Evolutionary conservation across 2,888 invertebrate genomes (phyloP).

Genomic region (Morpho helenor): DNA sequence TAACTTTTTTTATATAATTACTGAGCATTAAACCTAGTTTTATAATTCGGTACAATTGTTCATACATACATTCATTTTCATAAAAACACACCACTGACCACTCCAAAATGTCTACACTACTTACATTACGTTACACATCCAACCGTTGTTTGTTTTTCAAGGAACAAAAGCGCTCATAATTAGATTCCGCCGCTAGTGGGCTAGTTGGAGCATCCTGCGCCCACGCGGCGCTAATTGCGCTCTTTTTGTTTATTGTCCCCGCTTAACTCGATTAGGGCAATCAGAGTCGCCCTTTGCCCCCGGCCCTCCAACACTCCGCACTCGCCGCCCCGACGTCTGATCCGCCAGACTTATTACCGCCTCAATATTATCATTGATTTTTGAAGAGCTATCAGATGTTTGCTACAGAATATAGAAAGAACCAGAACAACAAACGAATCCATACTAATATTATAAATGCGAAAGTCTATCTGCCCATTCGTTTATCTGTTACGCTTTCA

Average conservation of each 20-base stretch:
- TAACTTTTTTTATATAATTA: no score
- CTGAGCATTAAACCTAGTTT: no score
- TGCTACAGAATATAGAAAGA: constrained; percentile 1
- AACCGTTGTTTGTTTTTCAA: constrained; percentile 32
- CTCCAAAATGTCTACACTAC: neutral
- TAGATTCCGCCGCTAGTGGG: constrained; percentile 47
- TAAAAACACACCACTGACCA: neutral
- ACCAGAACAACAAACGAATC: no score
- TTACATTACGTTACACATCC: constrained; percentile 8
- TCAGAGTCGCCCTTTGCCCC: constrained; percentile 69
- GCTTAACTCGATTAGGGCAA: constrained; percentile 74
- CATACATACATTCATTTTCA: no score
- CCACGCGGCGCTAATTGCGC: constrained; percentile 67
- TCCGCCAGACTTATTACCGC: constrained; percentile 30
- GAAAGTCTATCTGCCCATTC: no score
- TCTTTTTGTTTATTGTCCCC: constrained; percentile 72
- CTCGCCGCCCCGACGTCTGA: constrained; percentile 52
- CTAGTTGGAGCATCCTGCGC: constrained; percentile 57
- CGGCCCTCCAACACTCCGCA: constrained; percentile 36
- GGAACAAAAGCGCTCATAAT: constrained; percentile 36
- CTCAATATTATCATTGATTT: constrained; percentile 18
- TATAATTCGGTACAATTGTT: no score
- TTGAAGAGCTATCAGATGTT: neutral
- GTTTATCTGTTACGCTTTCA: no score
- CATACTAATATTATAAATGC: no score